phyloP scores from a whole-genome alignment of 2,113 vertebrate species.

The Poicephalus meyeri region DNA sequence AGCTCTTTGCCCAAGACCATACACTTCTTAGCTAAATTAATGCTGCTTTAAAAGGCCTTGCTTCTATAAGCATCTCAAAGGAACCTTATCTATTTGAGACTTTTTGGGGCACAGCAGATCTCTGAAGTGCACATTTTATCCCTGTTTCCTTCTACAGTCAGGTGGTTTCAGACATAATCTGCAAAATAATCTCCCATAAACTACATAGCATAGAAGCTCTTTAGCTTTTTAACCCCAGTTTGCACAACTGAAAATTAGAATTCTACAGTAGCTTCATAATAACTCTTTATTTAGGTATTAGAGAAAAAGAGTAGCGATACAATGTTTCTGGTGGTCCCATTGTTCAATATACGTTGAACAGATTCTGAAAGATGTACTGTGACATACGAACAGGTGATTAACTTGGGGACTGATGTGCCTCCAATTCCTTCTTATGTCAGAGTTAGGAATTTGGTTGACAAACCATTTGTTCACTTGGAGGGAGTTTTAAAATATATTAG shows the following conservation, averaged over 20 bases:
- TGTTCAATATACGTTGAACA: neutral
- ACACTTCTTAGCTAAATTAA: neutral
- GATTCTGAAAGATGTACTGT: neutral
- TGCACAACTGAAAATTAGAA: neutral
- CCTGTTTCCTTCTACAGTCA: neutral
- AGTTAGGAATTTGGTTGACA: neutral
- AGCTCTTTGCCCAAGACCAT: neutral
- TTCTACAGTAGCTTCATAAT: neutral
- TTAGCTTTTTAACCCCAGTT: neutral
- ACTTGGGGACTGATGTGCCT: neutral
- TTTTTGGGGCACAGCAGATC: neutral
- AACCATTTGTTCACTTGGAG: neutral
- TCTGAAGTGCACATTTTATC: neutral
- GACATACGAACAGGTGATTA: neutral
- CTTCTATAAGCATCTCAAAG: neutral
- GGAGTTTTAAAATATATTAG: neutral
- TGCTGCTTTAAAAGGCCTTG: neutral
- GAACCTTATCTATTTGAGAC: neutral
- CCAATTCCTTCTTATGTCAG: neutral
- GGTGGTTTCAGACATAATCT: neutral
- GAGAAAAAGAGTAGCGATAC: neutral
- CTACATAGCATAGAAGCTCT: neutral
- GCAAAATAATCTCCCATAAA: neutral
- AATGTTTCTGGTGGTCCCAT: neutral
- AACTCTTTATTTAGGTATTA: neutral